These are phyloP conservation scores for Ditylenchus dipsaci DNA, from an alignment of 1,140 invertebrate species.

Conservation along the genomic window DNA sequence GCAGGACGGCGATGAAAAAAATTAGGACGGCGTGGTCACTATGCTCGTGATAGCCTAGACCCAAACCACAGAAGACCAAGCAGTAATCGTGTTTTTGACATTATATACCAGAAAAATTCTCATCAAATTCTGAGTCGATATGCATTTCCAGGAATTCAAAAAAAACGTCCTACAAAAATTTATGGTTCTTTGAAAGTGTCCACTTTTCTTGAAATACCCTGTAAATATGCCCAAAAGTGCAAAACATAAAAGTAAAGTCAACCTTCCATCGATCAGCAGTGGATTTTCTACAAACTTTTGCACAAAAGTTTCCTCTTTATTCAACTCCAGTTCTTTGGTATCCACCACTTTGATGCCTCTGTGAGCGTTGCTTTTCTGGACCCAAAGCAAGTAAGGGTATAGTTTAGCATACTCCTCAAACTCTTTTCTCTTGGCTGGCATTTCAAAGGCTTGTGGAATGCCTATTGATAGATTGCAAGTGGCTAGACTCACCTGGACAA, in stretches of 20 bases:
- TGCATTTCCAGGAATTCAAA: too few relatives aligned
- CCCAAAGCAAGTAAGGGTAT: slow-evolving; percentile 73
- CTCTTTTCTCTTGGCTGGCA: slow-evolving; percentile 72
- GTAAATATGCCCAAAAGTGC: too few relatives aligned
- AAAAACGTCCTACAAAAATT: too few relatives aligned
- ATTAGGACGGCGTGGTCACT: too few relatives aligned
- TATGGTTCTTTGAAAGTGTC: too few relatives aligned
- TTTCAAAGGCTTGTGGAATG: slow-evolving; percentile 79
- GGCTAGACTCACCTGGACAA: background rate
- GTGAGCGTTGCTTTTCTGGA: slow-evolving; percentile 88
- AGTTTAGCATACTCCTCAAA: slow-evolving; percentile 70
- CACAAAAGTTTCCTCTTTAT: slow-evolving; percentile 74
- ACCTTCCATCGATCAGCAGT: slow-evolving; percentile 64
- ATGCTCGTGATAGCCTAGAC: too few relatives aligned
- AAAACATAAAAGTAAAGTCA: slow-evolving; percentile 5
- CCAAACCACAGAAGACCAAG: too few relatives aligned
- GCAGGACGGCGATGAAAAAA: too few relatives aligned
- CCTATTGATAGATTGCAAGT: slow-evolving; percentile 49
- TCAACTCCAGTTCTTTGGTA: slow-evolving; percentile 70
- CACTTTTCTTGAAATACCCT: too few relatives aligned
- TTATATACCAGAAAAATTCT: too few relatives aligned
- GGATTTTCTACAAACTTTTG: slow-evolving; percentile 81
- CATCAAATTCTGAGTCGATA: too few relatives aligned
- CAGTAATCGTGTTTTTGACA: too few relatives aligned
- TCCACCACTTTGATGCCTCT: slow-evolving; percentile 76